Percentiles rank a stretch among this genome's conserved stretches.
Evolutionary conservation across 2,888 invertebrate genomes (phyloP).

Genomic region (Calameuta pallipes): DNA sequence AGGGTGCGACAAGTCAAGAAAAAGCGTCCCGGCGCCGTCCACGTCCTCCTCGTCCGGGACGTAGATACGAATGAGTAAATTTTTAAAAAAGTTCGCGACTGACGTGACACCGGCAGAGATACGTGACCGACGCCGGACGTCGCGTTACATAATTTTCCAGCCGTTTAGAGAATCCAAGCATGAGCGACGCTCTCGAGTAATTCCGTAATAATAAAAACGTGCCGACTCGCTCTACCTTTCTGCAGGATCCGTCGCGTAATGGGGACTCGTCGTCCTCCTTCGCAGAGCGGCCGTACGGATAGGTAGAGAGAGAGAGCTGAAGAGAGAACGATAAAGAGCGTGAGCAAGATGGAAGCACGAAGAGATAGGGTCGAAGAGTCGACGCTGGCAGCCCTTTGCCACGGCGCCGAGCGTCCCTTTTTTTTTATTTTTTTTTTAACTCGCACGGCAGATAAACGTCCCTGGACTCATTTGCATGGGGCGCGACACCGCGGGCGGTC

Average conservation of each 20-base stretch:
- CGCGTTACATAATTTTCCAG: constrained; percentile 34
- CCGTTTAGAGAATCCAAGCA: constrained; percentile 28
- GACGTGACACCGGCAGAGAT: too few relatives aligned
- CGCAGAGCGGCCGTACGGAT: constrained; percentile 26
- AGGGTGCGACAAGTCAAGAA: too few relatives aligned
- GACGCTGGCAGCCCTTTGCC: background rate
- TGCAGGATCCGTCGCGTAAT: constrained; percentile 53
- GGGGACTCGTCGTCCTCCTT: constrained; percentile 44
- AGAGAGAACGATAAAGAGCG: constrained; percentile 6
- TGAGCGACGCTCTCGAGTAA: constrained; percentile 41
- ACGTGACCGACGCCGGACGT: constrained; percentile 27
- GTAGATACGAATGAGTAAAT: background rate
- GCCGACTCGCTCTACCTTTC: constrained; percentile 45
- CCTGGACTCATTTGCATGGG: constrained; percentile 56
- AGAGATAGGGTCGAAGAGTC: background rate
- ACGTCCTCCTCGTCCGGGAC: too few relatives aligned
- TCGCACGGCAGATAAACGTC: constrained; percentile 43
- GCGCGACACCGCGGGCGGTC: constrained; percentile 43
- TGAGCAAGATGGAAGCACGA: background rate
- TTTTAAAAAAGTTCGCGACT: constrained; percentile 1
- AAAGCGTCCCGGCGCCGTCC: too few relatives aligned
- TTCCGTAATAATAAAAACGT: constrained; percentile 53
- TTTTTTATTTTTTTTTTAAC: background rate
- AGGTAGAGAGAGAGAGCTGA: constrained; percentile 9
- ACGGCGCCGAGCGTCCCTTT: background rate